Percentiles rank a stretch among this genome's conserved stretches.
Evolutionary conservation across 2,797 vertebrate genomes (phyloP).

Genomic region (Acipenser ruthenus): DNA sequence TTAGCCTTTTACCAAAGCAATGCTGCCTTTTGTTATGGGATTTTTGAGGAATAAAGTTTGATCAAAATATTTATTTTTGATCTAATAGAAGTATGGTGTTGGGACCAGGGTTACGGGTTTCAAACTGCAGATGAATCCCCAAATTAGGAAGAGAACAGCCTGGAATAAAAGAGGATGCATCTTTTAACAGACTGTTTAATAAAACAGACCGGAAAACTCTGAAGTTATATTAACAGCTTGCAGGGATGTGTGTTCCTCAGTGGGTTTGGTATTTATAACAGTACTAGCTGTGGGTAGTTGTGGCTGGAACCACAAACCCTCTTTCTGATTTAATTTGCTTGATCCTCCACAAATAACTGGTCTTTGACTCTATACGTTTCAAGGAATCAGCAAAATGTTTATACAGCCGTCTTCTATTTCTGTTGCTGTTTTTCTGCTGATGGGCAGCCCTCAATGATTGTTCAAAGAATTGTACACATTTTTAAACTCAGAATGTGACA

Average conservation of each 20-base stretch:
- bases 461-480: conserved; percentile 7
- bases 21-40: too few species aligned
- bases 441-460: conserved; percentile 30
- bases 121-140: not conserved
- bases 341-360: conserved; percentile 27
- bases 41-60: too few species aligned
- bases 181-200: not conserved
- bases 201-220: not conserved
- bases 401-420: conserved; percentile 32
- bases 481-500: not conserved
- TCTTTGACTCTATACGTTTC: conserved; percentile 28
- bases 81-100: too few species aligned
- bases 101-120: not conserved
- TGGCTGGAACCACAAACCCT: conserved; percentile 6
- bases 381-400: conserved; percentile 37
- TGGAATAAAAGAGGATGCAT: not conserved
- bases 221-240: not conserved
- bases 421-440: conserved; percentile 30
- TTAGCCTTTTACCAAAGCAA: too few species aligned
- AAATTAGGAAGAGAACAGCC: not conserved
- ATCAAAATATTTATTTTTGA: too few species aligned
- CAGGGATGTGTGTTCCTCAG: not conserved
- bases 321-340: conserved; percentile 27
- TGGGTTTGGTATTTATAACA: not conserved
- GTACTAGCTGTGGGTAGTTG: conserved; percentile 3